Conservation (phyloP, 2,797 vertebrate species). For the Urophycis tenuis region DNA sequence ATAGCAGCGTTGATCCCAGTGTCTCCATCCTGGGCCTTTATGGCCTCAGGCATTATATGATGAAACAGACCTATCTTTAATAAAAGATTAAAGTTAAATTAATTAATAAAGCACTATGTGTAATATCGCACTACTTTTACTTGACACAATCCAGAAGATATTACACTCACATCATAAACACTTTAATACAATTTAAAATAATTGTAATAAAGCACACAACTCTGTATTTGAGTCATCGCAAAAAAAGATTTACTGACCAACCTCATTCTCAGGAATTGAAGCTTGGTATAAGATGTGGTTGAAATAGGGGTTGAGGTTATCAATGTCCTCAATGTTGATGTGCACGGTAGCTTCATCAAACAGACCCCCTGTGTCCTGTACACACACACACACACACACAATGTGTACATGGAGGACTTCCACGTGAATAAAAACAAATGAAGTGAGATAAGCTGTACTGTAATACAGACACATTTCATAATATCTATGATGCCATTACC, state of each 20-base stretch:
- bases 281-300: conserved; percentile 60
- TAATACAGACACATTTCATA: conserved; percentile 14
- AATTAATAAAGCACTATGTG: not conserved
- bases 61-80: conserved; percentile 55
- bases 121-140: not conserved
- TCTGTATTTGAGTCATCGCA: not conserved
- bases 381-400: not conserved
- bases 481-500: conserved; percentile 38
- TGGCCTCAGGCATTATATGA: conserved; percentile 56
- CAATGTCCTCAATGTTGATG: conserved; percentile 64
- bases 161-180: not conserved
- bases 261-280: conserved; percentile 64
- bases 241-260: conserved; percentile 21
- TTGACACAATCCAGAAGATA: not conserved
- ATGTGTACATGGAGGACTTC: not conserved
- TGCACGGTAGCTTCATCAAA: conserved; percentile 45
- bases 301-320: conserved; percentile 75
- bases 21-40: conserved; percentile 76
- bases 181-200: not conserved
- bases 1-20: conserved; percentile 67
- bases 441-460: not conserved
- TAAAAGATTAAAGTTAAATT: not conserved
- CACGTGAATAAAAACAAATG: not conserved
- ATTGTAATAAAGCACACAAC: not conserved
- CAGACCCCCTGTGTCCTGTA: conserved; percentile 54